phyloP scores from a whole-genome alignment of 1,140 invertebrate genomes.

The Drosophila azteca region DNA sequence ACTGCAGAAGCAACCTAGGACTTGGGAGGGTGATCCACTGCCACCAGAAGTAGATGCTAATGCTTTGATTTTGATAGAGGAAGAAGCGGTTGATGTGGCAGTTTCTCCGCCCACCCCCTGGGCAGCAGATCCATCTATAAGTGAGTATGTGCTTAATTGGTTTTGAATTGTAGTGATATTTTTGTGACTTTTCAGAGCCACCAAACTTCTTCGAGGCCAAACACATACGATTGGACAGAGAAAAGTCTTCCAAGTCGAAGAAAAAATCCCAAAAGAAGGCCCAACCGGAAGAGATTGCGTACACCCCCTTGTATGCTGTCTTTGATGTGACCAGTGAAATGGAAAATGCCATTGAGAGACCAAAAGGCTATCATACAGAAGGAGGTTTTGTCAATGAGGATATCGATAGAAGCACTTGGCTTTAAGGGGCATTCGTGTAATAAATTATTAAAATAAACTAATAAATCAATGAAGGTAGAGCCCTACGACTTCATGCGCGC shows the following conservation, averaged over 20 bases:
- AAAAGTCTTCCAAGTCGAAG: neutral
- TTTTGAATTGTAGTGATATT: neutral
- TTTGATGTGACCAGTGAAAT: constrained; percentile 53
- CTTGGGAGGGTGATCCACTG: constrained; percentile 29
- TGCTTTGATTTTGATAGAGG: constrained; percentile 45
- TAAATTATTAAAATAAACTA: constrained; percentile 5
- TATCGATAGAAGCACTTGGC: constrained; percentile 48
- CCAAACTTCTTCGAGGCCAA: constrained; percentile 59
- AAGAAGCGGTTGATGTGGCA: neutral
- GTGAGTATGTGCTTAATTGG: constrained; percentile 11
- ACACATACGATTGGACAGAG: constrained; percentile 34
- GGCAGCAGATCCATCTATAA: constrained; percentile 50
- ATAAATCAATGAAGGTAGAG: neutral
- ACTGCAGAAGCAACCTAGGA: constrained; percentile 36
- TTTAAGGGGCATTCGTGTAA: constrained; percentile 23
- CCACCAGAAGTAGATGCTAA: constrained; percentile 57
- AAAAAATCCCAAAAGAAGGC: constrained; percentile 1
- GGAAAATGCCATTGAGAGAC: constrained; percentile 9
- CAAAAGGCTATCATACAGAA: constrained; percentile 1
- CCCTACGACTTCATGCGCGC: neutral
- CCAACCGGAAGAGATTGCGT: neutral
- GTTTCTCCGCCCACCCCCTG: constrained; percentile 32
- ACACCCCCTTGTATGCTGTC: constrained; percentile 62
- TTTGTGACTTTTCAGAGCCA: constrained; percentile 35
- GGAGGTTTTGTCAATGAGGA: constrained; percentile 23